A percentile compares a stretch with the other conserved stretches of the same genome.
phyloP scores from a whole-genome alignment of 2,888 invertebrate genomes.

The Hanleya hanleyi region DNA sequence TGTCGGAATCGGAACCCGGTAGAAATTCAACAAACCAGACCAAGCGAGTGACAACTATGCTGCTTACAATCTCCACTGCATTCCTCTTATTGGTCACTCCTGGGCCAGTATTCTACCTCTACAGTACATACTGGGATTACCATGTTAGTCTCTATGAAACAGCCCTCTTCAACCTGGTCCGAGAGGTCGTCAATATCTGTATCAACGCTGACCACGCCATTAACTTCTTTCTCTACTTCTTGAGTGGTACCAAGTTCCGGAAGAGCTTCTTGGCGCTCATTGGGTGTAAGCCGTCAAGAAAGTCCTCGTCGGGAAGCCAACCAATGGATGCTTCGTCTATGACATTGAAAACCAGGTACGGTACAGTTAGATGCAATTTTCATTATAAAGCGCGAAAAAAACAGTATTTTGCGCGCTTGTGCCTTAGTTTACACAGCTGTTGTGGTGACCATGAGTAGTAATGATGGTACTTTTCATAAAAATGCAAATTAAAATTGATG shows the following conservation, averaged over 20 bases:
- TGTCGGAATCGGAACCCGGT: not conserved
- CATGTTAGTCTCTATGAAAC: not conserved
- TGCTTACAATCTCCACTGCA: not conserved
- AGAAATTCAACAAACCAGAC: not conserved
- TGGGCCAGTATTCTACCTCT: not conserved
- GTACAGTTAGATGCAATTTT: no score
- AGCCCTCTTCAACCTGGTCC: not conserved
- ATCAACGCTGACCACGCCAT: slow-evolving; percentile 2
- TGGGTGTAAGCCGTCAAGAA: no score
- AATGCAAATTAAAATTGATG: no score
- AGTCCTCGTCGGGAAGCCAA: no score
- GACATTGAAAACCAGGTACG: no score
- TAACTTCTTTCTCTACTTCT: slow-evolving; percentile 6
- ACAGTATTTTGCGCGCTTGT: no score
- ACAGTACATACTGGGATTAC: not conserved
- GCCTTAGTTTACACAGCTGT: no score
- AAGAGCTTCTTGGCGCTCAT: not conserved
- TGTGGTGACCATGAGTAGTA: no score
- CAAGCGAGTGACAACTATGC: not conserved
- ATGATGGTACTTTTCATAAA: no score
- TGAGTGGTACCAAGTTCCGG: not conserved
- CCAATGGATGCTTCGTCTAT: no score
- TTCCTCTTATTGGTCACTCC: not conserved
- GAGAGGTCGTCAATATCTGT: not conserved
- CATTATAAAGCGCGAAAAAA: no score